Percentiles rank a stretch among this genome's conserved stretches.
phyloP scores from a whole-genome alignment of 1,140 invertebrate species.

The Neodiprion lecontei region DNA sequence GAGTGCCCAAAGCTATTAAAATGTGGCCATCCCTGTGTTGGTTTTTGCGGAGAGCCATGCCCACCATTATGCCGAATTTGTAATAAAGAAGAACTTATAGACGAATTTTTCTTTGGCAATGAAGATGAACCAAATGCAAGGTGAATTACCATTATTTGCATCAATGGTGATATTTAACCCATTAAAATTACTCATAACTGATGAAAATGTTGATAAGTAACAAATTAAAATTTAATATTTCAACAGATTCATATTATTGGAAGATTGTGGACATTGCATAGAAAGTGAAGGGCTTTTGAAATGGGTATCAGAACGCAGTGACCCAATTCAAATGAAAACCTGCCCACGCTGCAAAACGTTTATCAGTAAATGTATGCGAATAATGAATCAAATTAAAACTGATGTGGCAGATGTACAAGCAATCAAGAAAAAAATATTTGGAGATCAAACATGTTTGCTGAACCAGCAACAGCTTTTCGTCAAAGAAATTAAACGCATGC shows the following conservation, averaged over 20 bases:
- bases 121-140: constrained; percentile 65
- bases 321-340: constrained; percentile 62
- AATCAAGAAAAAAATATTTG: constrained; percentile 64
- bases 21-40: constrained; percentile 71
- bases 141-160: constrained; percentile 51
- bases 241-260: constrained; percentile 66
- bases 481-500: neutral
- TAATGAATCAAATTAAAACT: constrained; percentile 66
- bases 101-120: constrained; percentile 65
- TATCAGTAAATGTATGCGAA: constrained; percentile 67
- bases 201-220: constrained; percentile 25
- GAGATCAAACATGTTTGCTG: constrained; percentile 30
- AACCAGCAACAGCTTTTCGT: neutral
- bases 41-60: constrained; percentile 73
- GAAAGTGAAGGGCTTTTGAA: constrained; percentile 65
- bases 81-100: constrained; percentile 54
- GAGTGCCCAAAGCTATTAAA: constrained; percentile 58
- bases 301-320: constrained; percentile 58
- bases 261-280: constrained; percentile 71
- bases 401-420: constrained; percentile 63
- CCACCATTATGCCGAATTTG: constrained; percentile 63
- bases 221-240: constrained; percentile 33
- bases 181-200: neutral
- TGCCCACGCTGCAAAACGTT: constrained; percentile 72
- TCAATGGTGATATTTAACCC: neutral